A percentile compares a stretch with the other conserved stretches of the same genome.
phyloP scores from a whole-genome alignment of 2,113 vertebrate species.

The Craseonycteris thonglongyai region DNA sequence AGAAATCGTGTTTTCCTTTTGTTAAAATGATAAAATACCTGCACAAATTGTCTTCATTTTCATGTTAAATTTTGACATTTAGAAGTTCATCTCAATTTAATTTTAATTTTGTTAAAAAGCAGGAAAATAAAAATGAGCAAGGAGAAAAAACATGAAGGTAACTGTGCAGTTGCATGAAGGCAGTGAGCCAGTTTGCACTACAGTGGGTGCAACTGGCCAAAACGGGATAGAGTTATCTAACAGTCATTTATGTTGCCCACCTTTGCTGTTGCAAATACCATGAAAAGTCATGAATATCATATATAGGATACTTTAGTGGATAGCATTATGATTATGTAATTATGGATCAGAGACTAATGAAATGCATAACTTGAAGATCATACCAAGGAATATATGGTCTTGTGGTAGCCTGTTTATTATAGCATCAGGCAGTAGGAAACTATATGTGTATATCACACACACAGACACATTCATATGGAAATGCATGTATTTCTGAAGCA shows the following conservation, averaged over 20 bases:
- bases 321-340: neutral
- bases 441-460: neutral
- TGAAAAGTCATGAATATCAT: too few species aligned
- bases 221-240: neutral
- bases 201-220: neutral
- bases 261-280: neutral
- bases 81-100: neutral
- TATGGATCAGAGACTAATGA: neutral
- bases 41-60: neutral
- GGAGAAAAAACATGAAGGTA: neutral
- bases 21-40: neutral
- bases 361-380: neutral
- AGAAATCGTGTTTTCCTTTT: neutral
- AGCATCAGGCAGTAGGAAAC: neutral
- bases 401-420: neutral
- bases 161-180: neutral
- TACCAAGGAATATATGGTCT: neutral
- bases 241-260: too few species aligned
- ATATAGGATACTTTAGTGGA: neutral
- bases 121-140: neutral
- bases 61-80: neutral
- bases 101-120: neutral
- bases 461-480: neutral
- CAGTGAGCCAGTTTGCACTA: neutral
- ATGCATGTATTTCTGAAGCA: neutral